phyloP scores from a whole-genome alignment of 2,797 vertebrate species.

The Pygocentrus nattereri region DNA sequence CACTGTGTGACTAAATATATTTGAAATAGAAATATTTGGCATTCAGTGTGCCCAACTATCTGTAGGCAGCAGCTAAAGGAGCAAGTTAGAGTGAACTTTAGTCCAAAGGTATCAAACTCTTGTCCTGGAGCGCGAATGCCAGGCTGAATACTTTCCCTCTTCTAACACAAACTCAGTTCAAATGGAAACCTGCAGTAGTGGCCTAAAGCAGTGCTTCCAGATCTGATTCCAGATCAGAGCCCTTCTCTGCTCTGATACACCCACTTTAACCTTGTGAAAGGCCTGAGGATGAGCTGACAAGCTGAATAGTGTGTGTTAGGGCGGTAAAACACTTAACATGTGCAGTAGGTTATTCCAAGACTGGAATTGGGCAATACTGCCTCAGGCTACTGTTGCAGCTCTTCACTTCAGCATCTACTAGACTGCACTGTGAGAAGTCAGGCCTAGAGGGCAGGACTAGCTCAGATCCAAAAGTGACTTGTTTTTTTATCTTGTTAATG shows the following conservation, averaged over 20 bases:
- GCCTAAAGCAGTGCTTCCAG: not conserved
- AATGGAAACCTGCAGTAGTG: not conserved
- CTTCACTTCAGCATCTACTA: not conserved
- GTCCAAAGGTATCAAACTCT: not conserved
- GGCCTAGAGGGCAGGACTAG: too few relatives aligned
- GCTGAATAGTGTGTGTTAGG: not conserved
- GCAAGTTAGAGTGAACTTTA: too few relatives aligned
- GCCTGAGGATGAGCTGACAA: not conserved
- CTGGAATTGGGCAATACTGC: not conserved
- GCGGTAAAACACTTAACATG: not conserved
- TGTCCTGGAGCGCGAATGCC: not conserved
- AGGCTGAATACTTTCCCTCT: not conserved
- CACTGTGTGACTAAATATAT: too few relatives aligned
- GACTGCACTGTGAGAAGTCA: not conserved
- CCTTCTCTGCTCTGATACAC: not conserved
- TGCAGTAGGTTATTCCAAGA: not conserved
- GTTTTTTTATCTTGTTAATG: too few relatives aligned
- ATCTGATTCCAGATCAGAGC: not conserved
- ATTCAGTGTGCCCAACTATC: too few relatives aligned
- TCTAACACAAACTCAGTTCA: not conserved
- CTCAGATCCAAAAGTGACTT: too few relatives aligned
- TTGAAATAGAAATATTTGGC: too few relatives aligned
- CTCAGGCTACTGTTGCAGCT: not conserved
- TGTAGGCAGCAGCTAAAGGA: too few relatives aligned
- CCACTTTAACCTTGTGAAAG: not conserved